These are phyloP conservation scores for Nomada fucata DNA, from an alignment of 2,888 invertebrate species.

Conservation along the genomic window DNA sequence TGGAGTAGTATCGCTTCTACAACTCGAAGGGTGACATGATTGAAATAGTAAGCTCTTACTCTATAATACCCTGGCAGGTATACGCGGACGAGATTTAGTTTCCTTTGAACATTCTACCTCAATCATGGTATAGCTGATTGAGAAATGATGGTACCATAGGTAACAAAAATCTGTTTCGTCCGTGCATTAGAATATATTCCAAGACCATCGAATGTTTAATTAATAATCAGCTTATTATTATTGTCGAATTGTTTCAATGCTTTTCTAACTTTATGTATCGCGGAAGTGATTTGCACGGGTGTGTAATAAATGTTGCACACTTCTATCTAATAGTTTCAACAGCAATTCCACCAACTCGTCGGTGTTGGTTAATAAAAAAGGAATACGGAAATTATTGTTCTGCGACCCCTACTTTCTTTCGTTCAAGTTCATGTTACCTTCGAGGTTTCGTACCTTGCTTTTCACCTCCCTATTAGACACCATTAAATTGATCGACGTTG, in stretches of 20 bases:
- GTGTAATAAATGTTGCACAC: too few relatives aligned
- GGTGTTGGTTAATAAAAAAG: too few relatives aligned
- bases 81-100: conserved; percentile 12
- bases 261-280: too few relatives aligned
- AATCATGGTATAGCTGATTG: conserved; percentile 8
- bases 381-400: too few relatives aligned
- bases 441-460: neutral
- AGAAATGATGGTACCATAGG: neutral
- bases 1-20: conserved; percentile 44
- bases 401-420: neutral
- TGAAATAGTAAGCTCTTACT: conserved; percentile 40
- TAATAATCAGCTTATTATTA: too few relatives aligned
- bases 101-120: conserved; percentile 11
- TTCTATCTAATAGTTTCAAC: too few relatives aligned
- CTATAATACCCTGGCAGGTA: conserved; percentile 14
- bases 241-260: too few relatives aligned
- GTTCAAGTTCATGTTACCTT: neutral
- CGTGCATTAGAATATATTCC: too few relatives aligned
- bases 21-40: conserved; percentile 50
- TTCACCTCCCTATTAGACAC: neutral
- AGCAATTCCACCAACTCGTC: too few relatives aligned
- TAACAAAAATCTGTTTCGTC: neutral
- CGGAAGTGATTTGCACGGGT: too few relatives aligned
- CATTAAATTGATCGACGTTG: neutral
- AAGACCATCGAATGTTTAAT: too few relatives aligned